Base-by-base conservation (phyloP, 1,140 invertebrate species). In the Pseudoatta argentina region DNA sequence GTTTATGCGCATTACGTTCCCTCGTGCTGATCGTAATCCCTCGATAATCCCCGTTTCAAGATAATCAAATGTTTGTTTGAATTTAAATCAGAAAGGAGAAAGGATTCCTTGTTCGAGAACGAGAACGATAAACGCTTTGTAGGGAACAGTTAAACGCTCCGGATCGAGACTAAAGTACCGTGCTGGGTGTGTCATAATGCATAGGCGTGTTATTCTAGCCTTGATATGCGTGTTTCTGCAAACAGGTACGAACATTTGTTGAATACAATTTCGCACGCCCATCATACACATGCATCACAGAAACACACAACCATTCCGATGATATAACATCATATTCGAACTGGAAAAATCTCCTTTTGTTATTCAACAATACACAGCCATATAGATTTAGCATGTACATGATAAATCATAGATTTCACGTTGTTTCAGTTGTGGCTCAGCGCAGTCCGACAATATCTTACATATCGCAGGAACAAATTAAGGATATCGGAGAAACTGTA, bases 381-480 rank as follows among this genome's bases (percentile, higher is more conserved):
- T 30, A 10, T 8, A 34, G 48, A 3, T 7, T 51, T 53, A 21
- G 8, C 4, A 5, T 24, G n/a, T 8, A 57, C 10, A 2, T 39
- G 53, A 18, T 16, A 6, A 77, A 21, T 63, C 12, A 44, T 7
- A 16, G 12, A 21, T 39, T 57, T 34, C 6, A 51, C 44, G 14
- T 5, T 73, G 24, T 77, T 96, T 30, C 92, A 97, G 97, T 91
- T 57, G 86, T 92, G 64, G 96, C 95, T 18, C 98, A 98, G 93
- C 96, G 98, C 87, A 98, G 98, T 18, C 98, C 98, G 4, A 98
- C 98, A 1, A 99, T 99, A 92, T 98, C 98, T 0, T 97, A 98
- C 87, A 98, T 99, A 88, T 98, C 98, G 1, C 98, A 98, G 93
- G 97, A 98, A 93, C 98, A 98, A 95, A 98, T 99, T 63, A 97